Percentiles rank a stretch among this genome's conserved stretches.
phyloP scores from a whole-genome alignment of 2,888 invertebrate species.

The Polydesmus complanatus region DNA sequence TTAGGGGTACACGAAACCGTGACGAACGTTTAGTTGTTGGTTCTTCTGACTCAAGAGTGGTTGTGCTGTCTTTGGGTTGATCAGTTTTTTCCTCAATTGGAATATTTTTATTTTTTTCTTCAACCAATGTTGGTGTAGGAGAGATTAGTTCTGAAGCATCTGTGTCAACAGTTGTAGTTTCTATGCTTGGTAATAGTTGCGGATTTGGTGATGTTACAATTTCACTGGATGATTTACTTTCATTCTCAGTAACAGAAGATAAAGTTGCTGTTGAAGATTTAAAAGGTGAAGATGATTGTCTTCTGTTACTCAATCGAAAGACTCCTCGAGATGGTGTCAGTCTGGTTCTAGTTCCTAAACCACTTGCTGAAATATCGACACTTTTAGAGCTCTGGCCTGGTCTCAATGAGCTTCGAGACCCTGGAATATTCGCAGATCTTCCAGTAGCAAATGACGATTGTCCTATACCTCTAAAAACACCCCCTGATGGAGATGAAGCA shows the following conservation, averaged over 20 bases:
- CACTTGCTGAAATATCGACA: not conserved
- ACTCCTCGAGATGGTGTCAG: not conserved
- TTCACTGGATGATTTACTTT: not conserved
- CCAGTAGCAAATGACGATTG: slow-evolving; percentile 8
- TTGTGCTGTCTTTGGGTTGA: not conserved
- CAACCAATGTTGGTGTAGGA: slow-evolving; percentile 7
- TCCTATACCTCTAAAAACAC: slow-evolving; percentile 3
- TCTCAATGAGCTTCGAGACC: not conserved
- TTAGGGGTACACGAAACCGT: slow-evolving; percentile 10
- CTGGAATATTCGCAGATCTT: not conserved
- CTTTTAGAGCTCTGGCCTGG: not conserved
- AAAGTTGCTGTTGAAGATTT: not conserved
- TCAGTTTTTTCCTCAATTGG: not conserved
- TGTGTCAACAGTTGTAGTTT: not conserved
- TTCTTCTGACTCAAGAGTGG: not conserved
- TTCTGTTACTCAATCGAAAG: not conserved
- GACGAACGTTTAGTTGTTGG: slow-evolving; percentile 11
- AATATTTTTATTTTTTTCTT: not conserved
- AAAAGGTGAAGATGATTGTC: not conserved
- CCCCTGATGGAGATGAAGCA: not conserved
- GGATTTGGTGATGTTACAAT: not conserved
- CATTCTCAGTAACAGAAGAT: not conserved
- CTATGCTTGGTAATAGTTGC: not conserved
- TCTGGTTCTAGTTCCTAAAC: not conserved
- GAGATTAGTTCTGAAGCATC: slow-evolving; percentile 8